Evolutionary conservation across 2,113 vertebrate genomes (phyloP), one percentile per base, ranked within the genome.

Genomic region (Todiramphus saurophagus): DNA sequence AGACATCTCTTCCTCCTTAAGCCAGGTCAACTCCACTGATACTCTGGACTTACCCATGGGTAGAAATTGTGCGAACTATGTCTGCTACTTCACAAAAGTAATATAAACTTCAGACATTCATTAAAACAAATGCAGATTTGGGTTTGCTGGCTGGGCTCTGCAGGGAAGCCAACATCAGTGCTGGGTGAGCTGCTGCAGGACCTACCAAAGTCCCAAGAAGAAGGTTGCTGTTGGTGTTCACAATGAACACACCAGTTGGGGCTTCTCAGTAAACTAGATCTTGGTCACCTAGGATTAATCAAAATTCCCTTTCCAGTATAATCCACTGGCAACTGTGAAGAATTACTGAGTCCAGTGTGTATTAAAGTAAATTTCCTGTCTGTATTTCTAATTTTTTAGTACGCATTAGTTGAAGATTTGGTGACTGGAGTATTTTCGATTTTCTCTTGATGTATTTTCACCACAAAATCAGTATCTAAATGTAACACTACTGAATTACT

Each of bases 401-500:
- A 74, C 46, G 37, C 17, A 20, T 74, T 83, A 70, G 19, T 41
- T 83, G 41, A 85, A 19, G 63, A 50, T 27, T 70, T 82, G n/a
- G 24, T 87, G 72, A 78, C 55, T 56, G 59, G 37, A 60, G 24
- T 62, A 28, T 70, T 80, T 82, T 93, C 28, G 31, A 39, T 91
- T 87, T 93, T 84, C 58, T 35, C 81, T 27, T 13, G 24, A 80
- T 48, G 39, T 16, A 78, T 91, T 91, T 94, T 90, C 28, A 55
- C 24, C 77, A 59, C 20, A 91, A 87, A 92, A 25, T 56, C 81
- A 78, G 21, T 60, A 83, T 50, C 82, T 80, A 92, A 91, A 83
- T 51, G 70, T 35, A 81, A 94, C 28, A 48, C 28, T 77, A 28
- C 44, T 88, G 81, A 93, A 94, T 88, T 93, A 44, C 55, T 91